Evolutionary conservation across 2,113 vertebrate genomes (phyloP).

Genomic region (Limanda limanda): DNA sequence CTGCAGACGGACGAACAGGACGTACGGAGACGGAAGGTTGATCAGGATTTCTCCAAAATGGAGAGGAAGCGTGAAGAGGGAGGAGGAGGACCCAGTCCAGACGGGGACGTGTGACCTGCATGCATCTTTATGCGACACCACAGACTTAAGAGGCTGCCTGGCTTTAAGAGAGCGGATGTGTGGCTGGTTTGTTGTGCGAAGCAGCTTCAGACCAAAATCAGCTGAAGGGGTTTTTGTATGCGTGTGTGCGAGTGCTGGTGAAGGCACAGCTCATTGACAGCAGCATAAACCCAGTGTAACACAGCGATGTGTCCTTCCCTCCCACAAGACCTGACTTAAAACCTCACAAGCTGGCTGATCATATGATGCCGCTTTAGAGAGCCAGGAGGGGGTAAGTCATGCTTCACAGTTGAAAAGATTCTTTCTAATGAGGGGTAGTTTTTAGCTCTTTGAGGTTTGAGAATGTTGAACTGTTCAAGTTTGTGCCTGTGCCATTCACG

Average conservation of each 20-base stretch:
- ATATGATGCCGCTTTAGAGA: slow-evolving; percentile 67
- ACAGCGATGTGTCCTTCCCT: slow-evolving; percentile 31
- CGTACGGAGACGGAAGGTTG: slow-evolving; percentile 13
- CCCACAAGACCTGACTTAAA: slow-evolving; percentile 41
- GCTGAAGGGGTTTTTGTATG: slow-evolving; percentile 41
- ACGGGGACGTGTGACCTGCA: slow-evolving; percentile 35
- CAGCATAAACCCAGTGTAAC: slow-evolving; percentile 23
- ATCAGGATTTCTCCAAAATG: slow-evolving; percentile 28
- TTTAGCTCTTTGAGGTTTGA: slow-evolving; percentile 4
- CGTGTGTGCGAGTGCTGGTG: slow-evolving; percentile 12
- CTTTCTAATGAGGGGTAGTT: slow-evolving; percentile 15
- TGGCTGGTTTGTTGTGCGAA: slow-evolving; percentile 50
- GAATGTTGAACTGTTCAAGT: not conserved
- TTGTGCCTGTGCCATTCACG: not conserved
- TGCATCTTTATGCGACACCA: slow-evolving; percentile 32
- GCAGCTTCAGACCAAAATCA: slow-evolving; percentile 33
- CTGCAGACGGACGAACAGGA: slow-evolving; percentile 4
- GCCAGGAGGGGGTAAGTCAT: slow-evolving; percentile 71
- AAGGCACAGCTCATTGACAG: slow-evolving; percentile 32
- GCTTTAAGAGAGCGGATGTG: slow-evolving; percentile 38
- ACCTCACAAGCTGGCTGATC: slow-evolving; percentile 61
- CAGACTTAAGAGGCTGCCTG: slow-evolving; percentile 21
- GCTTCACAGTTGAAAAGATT: slow-evolving; percentile 38
- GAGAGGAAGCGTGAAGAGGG: slow-evolving; percentile 31
- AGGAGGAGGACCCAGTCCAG: slow-evolving; percentile 13